These are phyloP conservation scores for Sphinx pinastri DNA, from an alignment of 2,888 invertebrate genomes.

Conservation along the genomic window DNA sequence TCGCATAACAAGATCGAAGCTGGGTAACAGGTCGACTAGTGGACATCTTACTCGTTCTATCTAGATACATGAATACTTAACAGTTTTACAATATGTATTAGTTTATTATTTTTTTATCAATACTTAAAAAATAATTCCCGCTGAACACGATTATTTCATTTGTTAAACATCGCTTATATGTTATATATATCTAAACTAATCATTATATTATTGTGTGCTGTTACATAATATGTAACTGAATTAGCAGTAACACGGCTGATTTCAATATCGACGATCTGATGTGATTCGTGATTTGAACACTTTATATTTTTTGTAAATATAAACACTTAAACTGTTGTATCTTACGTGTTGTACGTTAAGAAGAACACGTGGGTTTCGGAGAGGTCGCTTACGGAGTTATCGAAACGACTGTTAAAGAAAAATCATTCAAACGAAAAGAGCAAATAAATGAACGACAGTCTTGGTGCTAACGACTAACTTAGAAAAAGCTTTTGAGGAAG, in stretches of 20 bases:
- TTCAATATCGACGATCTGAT: constrained; percentile 31
- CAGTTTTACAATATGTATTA: constrained; percentile 77
- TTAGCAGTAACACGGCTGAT: constrained; percentile 42
- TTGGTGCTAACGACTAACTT: constrained; percentile 85
- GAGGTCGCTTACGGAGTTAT: constrained; percentile 63
- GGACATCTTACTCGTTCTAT: constrained; percentile 79
- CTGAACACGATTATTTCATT: constrained; percentile 78
- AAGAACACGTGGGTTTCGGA: constrained; percentile 66
- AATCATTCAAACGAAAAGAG: constrained; percentile 62
- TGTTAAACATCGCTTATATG: constrained; percentile 77
- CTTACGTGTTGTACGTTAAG: constrained; percentile 53
- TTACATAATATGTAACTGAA: constrained; percentile 51
- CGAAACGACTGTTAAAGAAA: constrained; percentile 68
- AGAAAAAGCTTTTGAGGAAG: constrained; percentile 98
- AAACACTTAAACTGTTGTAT: constrained; percentile 71
- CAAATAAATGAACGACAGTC: constrained; percentile 80
- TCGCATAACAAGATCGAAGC: constrained; percentile 79
- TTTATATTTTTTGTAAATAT: constrained; percentile 72
- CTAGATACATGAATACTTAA: constrained; percentile 81
- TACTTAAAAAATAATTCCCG: constrained; percentile 81
- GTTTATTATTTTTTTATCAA: constrained; percentile 55
- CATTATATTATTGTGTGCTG: constrained; percentile 78
- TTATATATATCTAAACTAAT: constrained; percentile 77
- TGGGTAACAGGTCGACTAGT: constrained; percentile 76
- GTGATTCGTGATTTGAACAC: constrained; percentile 77